Conservation (phyloP, 2,113 vertebrate species). For the Dipodomys merriami region DNA sequence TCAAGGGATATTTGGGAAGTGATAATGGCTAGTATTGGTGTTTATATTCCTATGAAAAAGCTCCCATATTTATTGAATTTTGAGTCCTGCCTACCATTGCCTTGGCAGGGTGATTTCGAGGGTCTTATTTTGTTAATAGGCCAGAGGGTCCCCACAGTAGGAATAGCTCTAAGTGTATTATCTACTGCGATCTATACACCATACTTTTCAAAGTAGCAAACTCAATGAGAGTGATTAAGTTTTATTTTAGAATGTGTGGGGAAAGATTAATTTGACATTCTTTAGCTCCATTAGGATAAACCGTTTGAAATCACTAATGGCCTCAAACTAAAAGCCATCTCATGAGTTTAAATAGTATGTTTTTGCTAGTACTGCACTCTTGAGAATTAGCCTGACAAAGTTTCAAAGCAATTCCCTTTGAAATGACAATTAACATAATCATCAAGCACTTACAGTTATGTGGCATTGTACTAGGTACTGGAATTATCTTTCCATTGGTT, state of each 20-base stretch:
- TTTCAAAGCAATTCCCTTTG: conserved; percentile 64
- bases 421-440: conserved; percentile 67
- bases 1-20: too few species aligned
- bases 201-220: conserved; percentile 28
- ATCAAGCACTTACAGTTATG: conserved; percentile 43
- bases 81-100: too few species aligned
- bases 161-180: neutral
- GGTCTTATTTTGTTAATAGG: too few species aligned
- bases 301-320: conserved; percentile 59
- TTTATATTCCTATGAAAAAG: too few species aligned
- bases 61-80: too few species aligned
- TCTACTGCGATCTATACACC: conserved; percentile 48
- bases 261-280: conserved; percentile 61
- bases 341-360: conserved; percentile 64
- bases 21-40: too few species aligned
- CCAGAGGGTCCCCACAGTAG: too few species aligned
- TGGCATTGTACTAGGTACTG: neutral
- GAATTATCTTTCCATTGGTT: conserved; percentile 43
- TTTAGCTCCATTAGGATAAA: conserved; percentile 64
- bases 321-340: conserved; percentile 70
- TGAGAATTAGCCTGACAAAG: conserved; percentile 60
- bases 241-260: conserved; percentile 63
- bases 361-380: conserved; percentile 41
- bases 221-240: conserved; percentile 41
- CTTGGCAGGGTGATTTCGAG: too few species aligned